Evolutionary conservation across 2,797 vertebrate species (phyloP), one percentile per base, ranked within the genome.

Genomic region (Karalla daura): DNA sequence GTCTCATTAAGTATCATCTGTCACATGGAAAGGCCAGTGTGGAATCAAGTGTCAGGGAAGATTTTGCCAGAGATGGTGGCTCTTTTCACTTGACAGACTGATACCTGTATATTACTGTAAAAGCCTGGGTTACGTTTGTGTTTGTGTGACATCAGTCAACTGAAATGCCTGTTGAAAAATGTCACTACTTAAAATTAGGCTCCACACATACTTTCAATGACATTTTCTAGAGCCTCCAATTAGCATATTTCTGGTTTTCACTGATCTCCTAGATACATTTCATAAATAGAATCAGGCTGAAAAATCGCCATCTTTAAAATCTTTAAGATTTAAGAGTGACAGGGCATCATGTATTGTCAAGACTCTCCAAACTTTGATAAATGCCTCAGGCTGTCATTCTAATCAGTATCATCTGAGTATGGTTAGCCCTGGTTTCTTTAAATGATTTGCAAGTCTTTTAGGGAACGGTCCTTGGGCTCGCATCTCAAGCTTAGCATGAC

Each of bases 351-450:
- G 37, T 67, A 40, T 47, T 56, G 65, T 40, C 32, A 41, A 65
- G 56, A 68, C 69, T 50, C 18, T n/a, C 32, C 14, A 69, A 54
- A 65, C 35, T 55, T 43, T 71, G 74, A 74, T 60, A 61, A 41
- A 14, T 21, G 76, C 80, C 75, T 40, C 35, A 8, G 76, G 84
- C 69, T 25, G 62, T 56, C 56, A 53, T 74, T 81, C 53, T 63
- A 75, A 82, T 78, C 67, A 77, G 62, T 69, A 61, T 74, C 72
- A 66, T 69, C 55, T 77, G 37, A 36, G 54, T 52, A 52, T 69
- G 36, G 80, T 52, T 41, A 58, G 47, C 27, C 52, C 46, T 37
- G 49, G 25, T 76, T 50, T 18, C 49, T 49, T 74, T 64, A 74
- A 75, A 58, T 59, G n/a, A 60, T 62, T 77, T 62, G 59, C 47